Evolutionary conservation across 2,888 invertebrate species (phyloP).

Genomic region (Polymixis flavicincta): DNA sequence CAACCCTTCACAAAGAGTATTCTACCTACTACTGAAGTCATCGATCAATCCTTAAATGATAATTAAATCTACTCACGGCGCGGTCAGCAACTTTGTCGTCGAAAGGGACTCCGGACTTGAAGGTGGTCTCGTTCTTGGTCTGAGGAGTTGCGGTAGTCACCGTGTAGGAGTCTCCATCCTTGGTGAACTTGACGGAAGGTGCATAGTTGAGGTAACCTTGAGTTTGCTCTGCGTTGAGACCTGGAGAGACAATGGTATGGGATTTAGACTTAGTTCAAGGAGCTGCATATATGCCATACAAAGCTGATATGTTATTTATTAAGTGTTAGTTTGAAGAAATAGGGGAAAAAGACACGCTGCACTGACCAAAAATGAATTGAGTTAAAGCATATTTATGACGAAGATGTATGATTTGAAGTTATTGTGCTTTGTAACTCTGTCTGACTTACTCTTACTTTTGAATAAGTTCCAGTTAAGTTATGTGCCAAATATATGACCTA

Average conservation of each 20-base stretch:
- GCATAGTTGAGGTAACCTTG: conserved; percentile 55
- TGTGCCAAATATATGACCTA: not conserved
- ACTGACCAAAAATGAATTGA: not conserved
- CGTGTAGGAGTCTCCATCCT: conserved; percentile 71
- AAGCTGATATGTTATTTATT: too few relatives aligned
- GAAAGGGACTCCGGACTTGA: conserved; percentile 71
- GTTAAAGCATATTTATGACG: too few relatives aligned
- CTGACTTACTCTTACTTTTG: too few relatives aligned
- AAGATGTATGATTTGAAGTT: not conserved
- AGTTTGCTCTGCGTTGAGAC: conserved; percentile 64
- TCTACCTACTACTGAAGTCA: not conserved
- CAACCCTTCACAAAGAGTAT: not conserved
- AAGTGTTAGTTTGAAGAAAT: not conserved
- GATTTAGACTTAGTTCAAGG: not conserved
- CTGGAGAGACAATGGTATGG: conserved; percentile 46
- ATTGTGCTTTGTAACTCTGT: not conserved
- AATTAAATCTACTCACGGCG: conserved; percentile 31
- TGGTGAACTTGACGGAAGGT: conserved; percentile 63
- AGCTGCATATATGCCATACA: too few relatives aligned
- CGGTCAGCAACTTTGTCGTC: conserved; percentile 60
- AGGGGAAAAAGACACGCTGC: not conserved
- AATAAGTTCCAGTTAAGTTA: too few relatives aligned
- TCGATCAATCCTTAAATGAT: not conserved
- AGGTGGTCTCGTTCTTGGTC: conserved; percentile 61
- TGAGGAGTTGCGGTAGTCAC: conserved; percentile 45